Percentiles rank a stretch among this genome's conserved stretches.
Evolutionary conservation across 2,888 invertebrate species (phyloP).

Genomic region (Apamea monoglypha): DNA sequence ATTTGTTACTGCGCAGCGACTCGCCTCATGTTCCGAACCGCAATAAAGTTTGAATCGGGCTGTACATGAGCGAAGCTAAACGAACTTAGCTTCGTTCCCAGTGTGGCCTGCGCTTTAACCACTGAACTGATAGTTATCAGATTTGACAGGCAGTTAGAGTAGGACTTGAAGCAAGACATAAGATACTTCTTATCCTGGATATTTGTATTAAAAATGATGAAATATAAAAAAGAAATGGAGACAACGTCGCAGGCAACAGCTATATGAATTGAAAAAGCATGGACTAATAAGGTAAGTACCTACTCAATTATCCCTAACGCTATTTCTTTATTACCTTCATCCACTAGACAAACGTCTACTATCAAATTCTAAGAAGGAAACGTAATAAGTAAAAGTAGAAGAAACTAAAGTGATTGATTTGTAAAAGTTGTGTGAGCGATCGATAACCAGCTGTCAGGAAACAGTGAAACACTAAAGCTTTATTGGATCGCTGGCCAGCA

Average conservation of each 20-base stretch:
- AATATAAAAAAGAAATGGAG: neutral
- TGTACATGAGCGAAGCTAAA: too few species aligned
- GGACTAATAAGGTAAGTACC: neutral
- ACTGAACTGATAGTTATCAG: neutral
- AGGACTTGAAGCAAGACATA: neutral
- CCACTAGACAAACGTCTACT: constrained; percentile 3
- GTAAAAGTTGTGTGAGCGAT: constrained; percentile 60
- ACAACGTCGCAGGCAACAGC: neutral
- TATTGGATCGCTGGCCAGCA: constrained; percentile 29
- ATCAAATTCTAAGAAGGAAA: constrained; percentile 34
- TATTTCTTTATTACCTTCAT: constrained; percentile 14
- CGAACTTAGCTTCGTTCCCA: too few species aligned
- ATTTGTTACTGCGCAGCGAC: too few species aligned
- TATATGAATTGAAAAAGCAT: neutral
- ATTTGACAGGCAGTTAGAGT: neutral
- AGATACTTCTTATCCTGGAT: neutral
- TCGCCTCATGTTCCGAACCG: too few species aligned
- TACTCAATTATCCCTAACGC: neutral
- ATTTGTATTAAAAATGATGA: neutral
- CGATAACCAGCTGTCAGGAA: constrained; percentile 50
- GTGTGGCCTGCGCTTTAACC: neutral
- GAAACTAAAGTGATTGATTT: constrained; percentile 60
- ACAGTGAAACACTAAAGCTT: constrained; percentile 49
- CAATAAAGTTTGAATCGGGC: too few species aligned
- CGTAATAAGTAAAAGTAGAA: constrained; percentile 41